Evolutionary conservation across 2,888 invertebrate species (phyloP), one percentile per base, ranked within the genome.

Genomic region (Heterodera filipjevi): DNA sequence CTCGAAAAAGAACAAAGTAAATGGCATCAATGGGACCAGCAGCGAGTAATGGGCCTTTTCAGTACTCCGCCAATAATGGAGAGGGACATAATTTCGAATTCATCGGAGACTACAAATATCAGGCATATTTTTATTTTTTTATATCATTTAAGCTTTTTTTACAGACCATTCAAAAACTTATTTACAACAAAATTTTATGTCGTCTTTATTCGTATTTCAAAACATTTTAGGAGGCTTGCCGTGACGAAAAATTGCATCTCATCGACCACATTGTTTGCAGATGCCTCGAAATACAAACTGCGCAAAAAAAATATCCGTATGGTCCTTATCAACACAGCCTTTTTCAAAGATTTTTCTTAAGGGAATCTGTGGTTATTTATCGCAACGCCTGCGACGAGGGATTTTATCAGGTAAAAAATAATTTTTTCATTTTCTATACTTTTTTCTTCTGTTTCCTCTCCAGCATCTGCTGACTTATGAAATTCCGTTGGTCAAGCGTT

Each of bases 381-480:
- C 80, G 87, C 27, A 82, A 82, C 44, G 85, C 84, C 30, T 77
- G 84, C 53, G 70, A 81, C 8, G 86, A 87, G 44, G 84, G 84
- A 27, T 78, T 49, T 12, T 66, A 44, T 12, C 59, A 59, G 27
- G 59, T 22, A 59, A 1, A 2, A 12, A 19, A 27, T 30, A 22
- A 30, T 22, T 70, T 8, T n/a, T 19, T n/a, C n/a, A n/a, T n/a
- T n/a, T n/a, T n/a, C n/a, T n/a, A 32, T n/a, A n/a, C 6, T 6
- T 6, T n/a, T 77, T 32, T 30, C n/a, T n/a, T n/a, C n/a, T n/a
- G n/a, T 3, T 10, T 27, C 8, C 1, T 39, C 12, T 71, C 27
- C 33, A 72, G 33, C 49, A 84, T 66, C 79, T 86, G 32, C 53
- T 87, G 16, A 49, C 74, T 8, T 78, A 81, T 39, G 87, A 87